Conservation (phyloP, 2,113 vertebrate species). For the Nanorana parkeri region DNA sequence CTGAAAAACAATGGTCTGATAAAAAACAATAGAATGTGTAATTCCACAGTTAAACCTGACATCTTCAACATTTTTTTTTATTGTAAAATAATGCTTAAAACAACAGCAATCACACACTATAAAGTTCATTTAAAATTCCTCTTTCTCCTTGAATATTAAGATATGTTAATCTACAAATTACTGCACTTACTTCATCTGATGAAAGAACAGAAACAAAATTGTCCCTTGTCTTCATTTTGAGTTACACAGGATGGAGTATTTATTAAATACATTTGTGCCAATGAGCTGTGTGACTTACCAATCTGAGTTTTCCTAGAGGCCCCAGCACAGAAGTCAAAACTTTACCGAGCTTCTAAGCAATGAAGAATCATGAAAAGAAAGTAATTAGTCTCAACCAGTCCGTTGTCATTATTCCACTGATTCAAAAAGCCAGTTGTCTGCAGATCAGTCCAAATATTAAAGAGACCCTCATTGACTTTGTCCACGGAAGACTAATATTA, state of each 20-base stretch:
- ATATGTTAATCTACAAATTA: not conserved
- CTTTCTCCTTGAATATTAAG: no score
- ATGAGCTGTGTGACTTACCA: constrained; percentile 68
- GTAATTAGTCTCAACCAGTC: constrained; percentile 65
- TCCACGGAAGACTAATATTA: constrained; percentile 63
- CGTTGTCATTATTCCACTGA: constrained; percentile 63
- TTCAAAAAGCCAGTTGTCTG: constrained; percentile 61
- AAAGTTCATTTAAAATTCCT: not conserved
- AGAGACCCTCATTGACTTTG: constrained; percentile 58
- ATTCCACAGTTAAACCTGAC: not conserved
- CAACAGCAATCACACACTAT: not conserved
- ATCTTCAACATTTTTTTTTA: no score
- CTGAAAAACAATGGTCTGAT: not conserved
- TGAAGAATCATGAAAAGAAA: constrained; percentile 58
- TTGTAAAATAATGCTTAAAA: not conserved
- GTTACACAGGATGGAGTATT: constrained; percentile 2
- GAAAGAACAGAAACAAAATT: constrained; percentile 11
- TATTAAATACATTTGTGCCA: constrained; percentile 32
- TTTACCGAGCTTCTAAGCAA: constrained; percentile 54
- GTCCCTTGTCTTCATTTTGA: constrained; percentile 26
- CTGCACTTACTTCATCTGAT: constrained; percentile 12
- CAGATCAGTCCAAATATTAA: constrained; percentile 63
- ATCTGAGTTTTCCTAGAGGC: constrained; percentile 58
- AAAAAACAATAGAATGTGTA: not conserved
- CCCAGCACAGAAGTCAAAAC: constrained; percentile 59